Conservation (phyloP, 1,140 invertebrate species). For the Neodiprion pinetum region DNA sequence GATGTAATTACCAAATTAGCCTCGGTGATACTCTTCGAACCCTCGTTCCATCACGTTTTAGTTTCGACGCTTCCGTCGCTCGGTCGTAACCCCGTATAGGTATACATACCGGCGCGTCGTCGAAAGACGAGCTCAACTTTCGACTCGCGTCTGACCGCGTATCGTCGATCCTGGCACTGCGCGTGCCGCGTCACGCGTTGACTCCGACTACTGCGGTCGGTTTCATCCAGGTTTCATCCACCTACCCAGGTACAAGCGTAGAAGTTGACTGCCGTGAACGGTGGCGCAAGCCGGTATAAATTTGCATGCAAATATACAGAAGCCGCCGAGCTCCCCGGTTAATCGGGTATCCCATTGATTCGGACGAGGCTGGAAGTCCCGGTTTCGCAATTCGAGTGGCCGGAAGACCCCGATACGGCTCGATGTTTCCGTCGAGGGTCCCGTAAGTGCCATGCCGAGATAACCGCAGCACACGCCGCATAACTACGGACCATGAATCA, state of each 20-base stretch:
- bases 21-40: no score
- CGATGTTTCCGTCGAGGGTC: neutral
- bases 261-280: neutral
- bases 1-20: no score
- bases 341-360: constrained; percentile 5
- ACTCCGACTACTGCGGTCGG: neutral
- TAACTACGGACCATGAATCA: no score
- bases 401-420: neutral
- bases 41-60: no score
- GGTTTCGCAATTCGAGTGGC: neutral
- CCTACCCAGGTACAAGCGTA: neutral
- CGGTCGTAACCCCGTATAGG: neutral
- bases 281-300: neutral
- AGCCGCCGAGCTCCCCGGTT: neutral
- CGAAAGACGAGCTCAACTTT: neutral
- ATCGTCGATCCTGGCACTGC: no score
- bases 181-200: neutral
- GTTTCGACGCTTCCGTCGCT: neutral
- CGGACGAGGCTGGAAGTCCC: neutral
- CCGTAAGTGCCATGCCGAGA: no score
- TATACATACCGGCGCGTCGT: neutral
- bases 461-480: no score
- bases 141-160: no score
- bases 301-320: constrained; percentile 1
- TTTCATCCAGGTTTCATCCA: neutral